Percentiles rank a stretch among this genome's conserved stretches.
Conservation (phyloP, 2,113 vertebrate species). For the Poecile atricapillus region DNA sequence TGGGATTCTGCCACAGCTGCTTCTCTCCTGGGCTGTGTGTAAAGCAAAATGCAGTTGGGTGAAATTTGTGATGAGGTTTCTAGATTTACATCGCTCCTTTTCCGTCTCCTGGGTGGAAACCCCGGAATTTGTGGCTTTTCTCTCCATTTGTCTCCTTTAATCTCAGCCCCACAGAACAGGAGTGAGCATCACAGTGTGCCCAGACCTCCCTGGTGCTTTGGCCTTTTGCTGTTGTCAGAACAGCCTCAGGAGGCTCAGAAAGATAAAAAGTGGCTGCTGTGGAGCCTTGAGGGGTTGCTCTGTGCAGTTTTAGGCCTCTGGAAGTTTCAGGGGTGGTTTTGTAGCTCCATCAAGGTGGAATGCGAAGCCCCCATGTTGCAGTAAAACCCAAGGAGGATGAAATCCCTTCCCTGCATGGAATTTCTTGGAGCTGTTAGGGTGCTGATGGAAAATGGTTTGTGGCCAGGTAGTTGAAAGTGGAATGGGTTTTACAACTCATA, state of each 20-base stretch:
- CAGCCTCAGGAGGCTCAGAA: not conserved
- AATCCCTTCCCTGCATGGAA: not conserved
- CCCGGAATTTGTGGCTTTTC: not conserved
- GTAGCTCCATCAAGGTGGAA: accelerated
- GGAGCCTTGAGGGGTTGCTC: not conserved
- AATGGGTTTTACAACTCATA: not conserved
- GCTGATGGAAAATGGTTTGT: not conserved
- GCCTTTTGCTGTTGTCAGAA: not conserved
- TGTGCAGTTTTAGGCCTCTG: not conserved
- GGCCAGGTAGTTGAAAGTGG: not conserved
- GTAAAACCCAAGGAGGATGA: not conserved
- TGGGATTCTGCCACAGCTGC: not conserved
- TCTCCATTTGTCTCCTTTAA: not conserved
- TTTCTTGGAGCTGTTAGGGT: not conserved
- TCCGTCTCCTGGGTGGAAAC: not conserved
- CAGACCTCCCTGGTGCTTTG: not conserved
- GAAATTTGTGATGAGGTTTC: too few relatives aligned
- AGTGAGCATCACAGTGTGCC: not conserved
- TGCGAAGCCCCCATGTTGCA: not conserved
- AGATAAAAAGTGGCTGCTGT: not conserved
- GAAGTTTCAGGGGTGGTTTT: not conserved
- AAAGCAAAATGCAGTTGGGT: not conserved
- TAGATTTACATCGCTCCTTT: accelerated
- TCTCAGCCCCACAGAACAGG: not conserved
- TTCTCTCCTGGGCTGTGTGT: not conserved